Base-by-base conservation (phyloP, 2,113 vertebrate species). In the Numida meleagris region DNA sequence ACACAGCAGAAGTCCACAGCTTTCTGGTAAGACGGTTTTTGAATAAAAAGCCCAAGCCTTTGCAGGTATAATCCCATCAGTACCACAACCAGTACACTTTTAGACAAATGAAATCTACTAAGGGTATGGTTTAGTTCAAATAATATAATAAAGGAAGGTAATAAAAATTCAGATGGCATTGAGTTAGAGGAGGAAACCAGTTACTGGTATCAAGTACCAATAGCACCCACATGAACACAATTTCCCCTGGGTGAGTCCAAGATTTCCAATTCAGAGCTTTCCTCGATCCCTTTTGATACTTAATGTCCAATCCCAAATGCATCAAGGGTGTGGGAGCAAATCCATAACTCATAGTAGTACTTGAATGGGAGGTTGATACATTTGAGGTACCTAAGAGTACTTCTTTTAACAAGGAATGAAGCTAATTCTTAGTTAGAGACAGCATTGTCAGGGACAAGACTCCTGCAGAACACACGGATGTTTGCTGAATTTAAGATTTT, bases 281-380 rank as follows among this genome's bases (percentile, higher is more conserved):
- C 42, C 66, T 13, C 25, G 14, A 25, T 46, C 77, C 34, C 7
- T 38, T 67, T 74, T 59, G 38, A 51, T 33, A 5, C 29, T 71
- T 34, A 33, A 2, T 1, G 27, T 27, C 4, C 46, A 33, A 65
- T 12, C 4, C 31, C 58, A 57, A 27, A 48, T 2, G 4, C 1
- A 34, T 0, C 31, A 7, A 76, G 4, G 12, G 2, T 10, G 25
- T 4, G 3, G 6, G 1, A 86, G 4, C 34, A 67, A 55, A 14
- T 8, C 5, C 3, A 1, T 42, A 83, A 29, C 4, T 17, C 4
- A 13, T 12, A 43, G 5, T 2, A 45, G 3, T 12, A 42, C 46
- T 71, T 68, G 23, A 75, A 16, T 19, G 53, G 74, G 31, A 50
- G 6, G 5, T 29, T 36, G 5, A 15, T 77, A n/a, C 45, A 8